A percentile compares a stretch with the other conserved stretches of the same genome.
Evolutionary conservation across 2,888 invertebrate genomes (phyloP).

Genomic region (Parelbella ahira): DNA sequence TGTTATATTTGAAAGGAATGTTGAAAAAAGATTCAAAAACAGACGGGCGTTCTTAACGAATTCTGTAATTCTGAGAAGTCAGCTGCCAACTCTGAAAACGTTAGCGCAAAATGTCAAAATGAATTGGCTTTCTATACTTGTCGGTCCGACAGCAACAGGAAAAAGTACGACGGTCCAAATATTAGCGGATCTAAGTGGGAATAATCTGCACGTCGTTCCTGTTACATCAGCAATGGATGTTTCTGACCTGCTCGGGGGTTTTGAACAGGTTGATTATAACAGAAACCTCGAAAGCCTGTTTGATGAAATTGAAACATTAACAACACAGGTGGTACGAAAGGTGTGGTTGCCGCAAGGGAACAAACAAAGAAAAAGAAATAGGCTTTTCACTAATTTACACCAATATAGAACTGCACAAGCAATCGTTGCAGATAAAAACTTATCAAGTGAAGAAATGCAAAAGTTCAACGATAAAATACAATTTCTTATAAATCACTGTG

Average conservation of each 20-base stretch:
- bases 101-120: conserved; percentile 92
- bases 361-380: conserved; percentile 46
- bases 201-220: conserved; percentile 86
- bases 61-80: conserved; percentile 75
- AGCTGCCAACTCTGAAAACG: conserved; percentile 86
- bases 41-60: conserved; percentile 55
- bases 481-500: conserved; percentile 50
- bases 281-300: conserved; percentile 86
- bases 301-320: conserved; percentile 76
- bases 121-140: conserved; percentile 95
- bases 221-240: conserved; percentile 97
- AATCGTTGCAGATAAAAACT: conserved; percentile 33
- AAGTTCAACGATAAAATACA: conserved; percentile 52
- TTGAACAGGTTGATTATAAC: conserved; percentile 93
- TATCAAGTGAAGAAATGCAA: conserved; percentile 38
- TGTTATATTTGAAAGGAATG: conserved; percentile 68
- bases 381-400: conserved; percentile 50
- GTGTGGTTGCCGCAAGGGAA: conserved; percentile 52
- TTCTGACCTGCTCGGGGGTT: conserved; percentile 96
- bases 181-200: conserved; percentile 87
- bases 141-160: conserved; percentile 88
- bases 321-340: conserved; percentile 73
- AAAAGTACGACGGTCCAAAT: conserved; percentile 90
- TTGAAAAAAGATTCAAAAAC: conserved; percentile 57
- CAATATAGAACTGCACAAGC: conserved; percentile 49